Percentiles rank a stretch among this genome's conserved stretches.
Conservation (phyloP, 2,113 vertebrate species). For the Alethe diademata region DNA sequence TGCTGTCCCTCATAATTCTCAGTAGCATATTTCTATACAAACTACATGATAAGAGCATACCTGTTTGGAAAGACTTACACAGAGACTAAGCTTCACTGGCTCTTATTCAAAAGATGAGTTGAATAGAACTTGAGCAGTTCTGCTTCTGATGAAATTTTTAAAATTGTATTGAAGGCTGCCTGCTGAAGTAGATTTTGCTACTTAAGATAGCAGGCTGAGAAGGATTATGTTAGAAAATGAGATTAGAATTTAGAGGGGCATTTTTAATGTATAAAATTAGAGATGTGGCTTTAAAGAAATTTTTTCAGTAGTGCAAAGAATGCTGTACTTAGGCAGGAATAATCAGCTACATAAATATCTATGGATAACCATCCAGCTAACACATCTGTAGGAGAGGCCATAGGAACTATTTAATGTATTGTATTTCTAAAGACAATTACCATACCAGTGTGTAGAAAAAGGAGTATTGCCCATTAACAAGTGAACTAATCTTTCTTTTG, state of each 20-base stretch:
- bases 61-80: background rate
- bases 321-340: background rate
- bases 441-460: background rate
- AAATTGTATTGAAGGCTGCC: background rate
- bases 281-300: background rate
- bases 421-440: background rate
- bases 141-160: background rate
- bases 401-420: background rate
- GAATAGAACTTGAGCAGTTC: background rate
- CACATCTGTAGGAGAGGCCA: background rate
- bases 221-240: background rate
- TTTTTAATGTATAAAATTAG: background rate
- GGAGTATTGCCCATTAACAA: background rate
- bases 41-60: background rate
- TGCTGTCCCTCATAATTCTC: background rate
- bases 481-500: background rate
- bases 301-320: background rate
- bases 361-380: background rate
- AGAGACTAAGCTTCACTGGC: background rate
- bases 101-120: background rate
- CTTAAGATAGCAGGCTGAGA: background rate
- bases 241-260: background rate
- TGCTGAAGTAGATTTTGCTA: background rate
- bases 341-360: background rate
- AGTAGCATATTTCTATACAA: background rate